These are phyloP conservation scores for Philotrypesis tridentata DNA, from an alignment of 1,140 invertebrate genomes.

Conservation along the genomic window DNA sequence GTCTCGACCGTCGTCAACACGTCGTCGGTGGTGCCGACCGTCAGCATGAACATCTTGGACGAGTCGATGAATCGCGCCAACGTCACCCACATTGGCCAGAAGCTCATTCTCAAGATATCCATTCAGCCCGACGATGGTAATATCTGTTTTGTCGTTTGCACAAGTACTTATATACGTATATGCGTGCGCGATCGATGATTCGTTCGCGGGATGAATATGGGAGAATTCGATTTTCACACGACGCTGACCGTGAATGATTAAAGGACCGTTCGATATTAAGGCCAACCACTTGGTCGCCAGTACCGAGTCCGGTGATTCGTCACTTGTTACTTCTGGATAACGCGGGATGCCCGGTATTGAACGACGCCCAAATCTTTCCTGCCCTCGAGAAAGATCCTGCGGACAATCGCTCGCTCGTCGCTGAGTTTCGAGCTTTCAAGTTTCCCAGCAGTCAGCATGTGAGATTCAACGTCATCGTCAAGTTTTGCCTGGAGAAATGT, in stretches of 20 bases:
- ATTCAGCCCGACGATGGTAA: conserved; percentile 68
- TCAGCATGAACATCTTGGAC: conserved; percentile 65
- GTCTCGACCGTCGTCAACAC: conserved; percentile 62
- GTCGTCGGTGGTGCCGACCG: conserved; percentile 58
- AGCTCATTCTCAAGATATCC: conserved; percentile 69
- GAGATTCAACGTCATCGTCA: conserved; percentile 80
- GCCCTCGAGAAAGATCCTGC: conserved; percentile 66
- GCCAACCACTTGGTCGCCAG: conserved; percentile 76
- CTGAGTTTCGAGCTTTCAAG: conserved; percentile 81
- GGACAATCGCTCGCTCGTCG: conserved; percentile 70
- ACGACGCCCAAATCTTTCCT: conserved; percentile 71
- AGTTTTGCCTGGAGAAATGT: conserved; percentile 79
- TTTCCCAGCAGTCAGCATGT: conserved; percentile 82
- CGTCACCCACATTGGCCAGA: conserved; percentile 70
- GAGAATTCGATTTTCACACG: not conserved
- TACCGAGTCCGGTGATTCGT: conserved; percentile 73
- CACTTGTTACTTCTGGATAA: conserved; percentile 73
- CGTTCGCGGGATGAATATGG: not conserved
- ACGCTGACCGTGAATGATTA: not conserved
- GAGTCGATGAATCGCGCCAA: conserved; percentile 57
- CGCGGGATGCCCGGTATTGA: conserved; percentile 75
- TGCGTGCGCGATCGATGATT: too few species aligned
- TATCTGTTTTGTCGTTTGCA: not conserved
- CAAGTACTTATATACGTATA: too few species aligned
- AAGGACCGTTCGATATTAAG: conserved; percentile 75